Evolutionary conservation across 1,140 invertebrate species (phyloP), one percentile per base, ranked within the genome.

Genomic region (Chlorops oryzae): DNA sequence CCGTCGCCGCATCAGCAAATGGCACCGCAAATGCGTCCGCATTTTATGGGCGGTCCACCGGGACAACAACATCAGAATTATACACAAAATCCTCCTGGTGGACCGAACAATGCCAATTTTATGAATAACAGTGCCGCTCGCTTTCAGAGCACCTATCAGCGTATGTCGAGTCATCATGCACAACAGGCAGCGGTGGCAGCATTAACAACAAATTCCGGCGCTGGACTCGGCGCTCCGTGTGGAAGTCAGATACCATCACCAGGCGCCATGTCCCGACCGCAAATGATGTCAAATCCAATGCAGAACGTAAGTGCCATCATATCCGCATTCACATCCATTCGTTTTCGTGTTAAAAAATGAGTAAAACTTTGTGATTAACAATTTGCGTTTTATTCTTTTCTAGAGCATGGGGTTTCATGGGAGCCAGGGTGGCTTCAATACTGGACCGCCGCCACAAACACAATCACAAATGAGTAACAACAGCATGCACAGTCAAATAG

Each of bases 321-420:
- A 32, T 10, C 15, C 15, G 28, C 15, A 9, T 32, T 32, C 28
- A 15, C 28, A 32, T 15, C 9, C 9, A 9, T 32, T 32, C 15
- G 28, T 9, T 32, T 15, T 32, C 28, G 15, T 32, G 9, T 32
- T 32, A 32, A 9, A 32, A 10, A 15, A n/a, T 41, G 9, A 17
- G 9, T 9, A n/a, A 34, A 23, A 34, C 41, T 15, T 1, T 18
- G 3, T 17, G 27, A 7, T 24, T 17, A 24, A 35, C 17, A 28
- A 18, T 48, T 5, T 46, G 37, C n/a, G 46, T 2, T 24, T 18
- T 32, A 45, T 51, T 27, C 32, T 49, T 39, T 46, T 51, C 13
- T 46, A 71, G 68, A 62, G 63, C 48, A 57, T 71, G 68, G 64
- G 68, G 63, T 71, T 70, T 69, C 65, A 66, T 63, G 68, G 68